phyloP scores from a whole-genome alignment of 2,888 invertebrate genomes.

The Cephus pygmeus region DNA sequence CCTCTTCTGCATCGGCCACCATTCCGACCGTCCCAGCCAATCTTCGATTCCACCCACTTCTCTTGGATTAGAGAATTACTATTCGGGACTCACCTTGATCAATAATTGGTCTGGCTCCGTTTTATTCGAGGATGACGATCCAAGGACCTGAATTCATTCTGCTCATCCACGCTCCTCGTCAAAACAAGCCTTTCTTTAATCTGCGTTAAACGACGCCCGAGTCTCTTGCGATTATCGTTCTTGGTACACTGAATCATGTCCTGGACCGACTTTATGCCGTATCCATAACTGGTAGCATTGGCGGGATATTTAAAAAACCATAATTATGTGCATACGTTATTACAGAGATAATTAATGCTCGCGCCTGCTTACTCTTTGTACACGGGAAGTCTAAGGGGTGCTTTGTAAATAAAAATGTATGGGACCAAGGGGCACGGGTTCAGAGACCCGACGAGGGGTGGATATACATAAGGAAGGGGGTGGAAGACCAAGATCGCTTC shows the following conservation, averaged over 20 bases:
- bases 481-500: not conserved
- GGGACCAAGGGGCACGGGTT: not conserved
- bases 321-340: not conserved
- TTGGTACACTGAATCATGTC: not conserved
- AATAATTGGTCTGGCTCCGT: conserved; percentile 3
- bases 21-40: conserved; percentile 31
- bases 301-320: not conserved
- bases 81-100: conserved; percentile 32
- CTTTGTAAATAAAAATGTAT: not conserved
- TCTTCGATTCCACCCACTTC: conserved; percentile 61
- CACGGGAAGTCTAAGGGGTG: not conserved
- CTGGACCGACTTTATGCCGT: not conserved
- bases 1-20: conserved; percentile 47
- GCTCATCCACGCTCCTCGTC: conserved; percentile 7
- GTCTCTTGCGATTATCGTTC: not conserved
- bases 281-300: not conserved
- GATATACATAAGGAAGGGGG: not conserved
- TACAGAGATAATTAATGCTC: not conserved
- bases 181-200: conserved; percentile 15
- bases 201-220: not conserved
- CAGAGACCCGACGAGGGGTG: not conserved
- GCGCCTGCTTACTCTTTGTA: not conserved
- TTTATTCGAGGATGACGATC: not conserved
- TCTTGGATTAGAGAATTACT: conserved; percentile 43
- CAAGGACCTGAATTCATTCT: conserved; percentile 9